These are phyloP conservation scores for Melanitta fusca DNA, from an alignment of 2,797 vertebrate species.

Conservation along the genomic window DNA sequence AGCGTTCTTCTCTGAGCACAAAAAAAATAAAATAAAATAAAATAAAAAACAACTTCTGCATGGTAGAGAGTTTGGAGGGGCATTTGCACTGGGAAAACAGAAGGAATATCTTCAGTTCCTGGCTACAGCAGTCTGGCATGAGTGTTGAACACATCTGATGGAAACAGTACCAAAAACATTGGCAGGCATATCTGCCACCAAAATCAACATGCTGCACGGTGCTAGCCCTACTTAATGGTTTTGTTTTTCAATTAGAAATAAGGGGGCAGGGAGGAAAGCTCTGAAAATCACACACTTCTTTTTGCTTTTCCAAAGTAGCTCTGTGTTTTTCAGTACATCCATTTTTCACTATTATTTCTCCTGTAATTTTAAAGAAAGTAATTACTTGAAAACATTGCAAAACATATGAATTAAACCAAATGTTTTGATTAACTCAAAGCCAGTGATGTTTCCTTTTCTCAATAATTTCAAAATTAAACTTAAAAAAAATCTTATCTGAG, in stretches of 20 bases:
- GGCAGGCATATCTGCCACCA: neutral
- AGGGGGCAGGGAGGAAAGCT: neutral
- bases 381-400: slow-evolving; percentile 2
- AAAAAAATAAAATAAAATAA: too few relatives aligned
- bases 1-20: neutral
- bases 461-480: neutral
- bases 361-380: neutral
- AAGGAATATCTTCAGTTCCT: neutral
- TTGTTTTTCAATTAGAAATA: neutral
- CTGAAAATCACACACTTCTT: neutral
- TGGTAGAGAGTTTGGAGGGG: neutral
- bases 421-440: neutral
- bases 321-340: neutral
- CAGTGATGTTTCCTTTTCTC: neutral
- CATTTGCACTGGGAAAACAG: neutral
- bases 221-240: neutral
- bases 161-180: neutral
- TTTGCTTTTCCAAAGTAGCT: neutral
- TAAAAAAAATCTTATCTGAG: neutral
- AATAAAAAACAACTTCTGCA: neutral
- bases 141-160: neutral
- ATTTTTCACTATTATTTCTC: slow-evolving; percentile 1
- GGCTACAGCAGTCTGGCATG: neutral
- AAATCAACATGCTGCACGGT: neutral
- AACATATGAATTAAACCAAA: slow-evolving; percentile 1